phyloP scores from a whole-genome alignment of 2,888 invertebrate genomes.

The Sinodicranocentrus sp. region DNA sequence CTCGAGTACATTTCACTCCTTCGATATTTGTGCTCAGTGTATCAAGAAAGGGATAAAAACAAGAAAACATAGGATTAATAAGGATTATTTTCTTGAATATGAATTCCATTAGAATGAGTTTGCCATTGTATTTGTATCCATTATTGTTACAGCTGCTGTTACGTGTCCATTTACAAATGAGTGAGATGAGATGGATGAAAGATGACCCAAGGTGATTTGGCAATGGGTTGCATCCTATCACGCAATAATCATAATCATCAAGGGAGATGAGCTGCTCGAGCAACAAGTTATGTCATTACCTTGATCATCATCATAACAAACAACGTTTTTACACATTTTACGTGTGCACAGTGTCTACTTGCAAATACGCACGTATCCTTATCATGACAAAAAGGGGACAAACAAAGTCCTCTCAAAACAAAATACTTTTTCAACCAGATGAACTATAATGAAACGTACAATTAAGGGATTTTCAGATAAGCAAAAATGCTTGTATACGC shows the following conservation, averaged over 20 bases:
- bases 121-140: slow-evolving; percentile 19
- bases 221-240: slow-evolving; percentile 50
- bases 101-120: too few species aligned
- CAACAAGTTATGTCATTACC: slow-evolving; percentile 60
- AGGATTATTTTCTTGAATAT: too few species aligned
- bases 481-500: slow-evolving; percentile 9
- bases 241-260: slow-evolving; percentile 54
- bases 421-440: slow-evolving; percentile 21
- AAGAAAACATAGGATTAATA: too few species aligned
- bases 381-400: slow-evolving; percentile 9
- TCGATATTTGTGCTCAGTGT: too few species aligned
- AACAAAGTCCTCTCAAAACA: not conserved
- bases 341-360: not conserved
- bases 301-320: slow-evolving; percentile 44
- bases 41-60: too few species aligned
- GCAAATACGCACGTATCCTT: slow-evolving; percentile 5
- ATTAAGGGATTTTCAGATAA: slow-evolving; percentile 32
- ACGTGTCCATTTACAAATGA: slow-evolving; percentile 40
- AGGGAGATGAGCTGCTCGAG: slow-evolving; percentile 58
- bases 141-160: too few species aligned
- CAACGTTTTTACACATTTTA: slow-evolving; percentile 21
- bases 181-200: slow-evolving; percentile 40
- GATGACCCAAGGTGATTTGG: slow-evolving; percentile 64
- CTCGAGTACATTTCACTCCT: too few species aligned
- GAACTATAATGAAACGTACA: slow-evolving; percentile 34